Base-by-base conservation (phyloP, 35 echinoderm and acorn worm species). In the Ophioderma brevispina region DNA sequence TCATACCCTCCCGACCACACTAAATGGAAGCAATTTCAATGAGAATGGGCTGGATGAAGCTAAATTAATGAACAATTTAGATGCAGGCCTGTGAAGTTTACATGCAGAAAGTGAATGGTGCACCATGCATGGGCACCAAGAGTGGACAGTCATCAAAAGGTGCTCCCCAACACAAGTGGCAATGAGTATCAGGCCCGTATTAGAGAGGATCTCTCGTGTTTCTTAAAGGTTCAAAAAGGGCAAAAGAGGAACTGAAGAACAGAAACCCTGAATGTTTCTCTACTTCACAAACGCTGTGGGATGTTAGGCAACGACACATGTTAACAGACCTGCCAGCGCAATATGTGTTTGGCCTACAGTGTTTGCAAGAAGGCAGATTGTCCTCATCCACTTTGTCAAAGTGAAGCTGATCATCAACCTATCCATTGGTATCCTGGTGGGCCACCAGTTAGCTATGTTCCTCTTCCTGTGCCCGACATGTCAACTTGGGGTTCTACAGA, bases 1-100 rank as follows among this genome's bases (percentile, higher is more conserved):
- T 90, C 33, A 90, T 92, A 5, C 81, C 91, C 55, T 92, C 76
- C n/a, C n/a, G n/a, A n/a, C n/a, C n/a, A 92, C 91, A 23, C 56
- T 92, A n/a, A 18, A 34, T 82, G 91, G 91, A 0, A 70, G 84
- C n/a, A 82, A 88, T 63, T 82, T 88, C 36, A 92, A 75, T 43
- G 77, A 80, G 28, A 70, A 59, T 81, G 91, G 91, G 0, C 1
- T 92, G 19, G 91, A 92, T 82, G 84, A 92, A 40, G 86, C 2
- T 25, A 38, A 19, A 28, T 39, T 89, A 13, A 17, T 64, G 32
- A 77, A 75, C 75, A 92, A n/a, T n/a, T n/a, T n/a, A n/a, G n/a
- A 64, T 36, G 77, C 46, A n/a, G 31, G 91, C 84, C 18, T 32
- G 84, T 13, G 15, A 36, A 13, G 91, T 92, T 0, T 88, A 92